phyloP scores from a whole-genome alignment of 2,888 invertebrate genomes.

The Drosophila recens region DNA sequence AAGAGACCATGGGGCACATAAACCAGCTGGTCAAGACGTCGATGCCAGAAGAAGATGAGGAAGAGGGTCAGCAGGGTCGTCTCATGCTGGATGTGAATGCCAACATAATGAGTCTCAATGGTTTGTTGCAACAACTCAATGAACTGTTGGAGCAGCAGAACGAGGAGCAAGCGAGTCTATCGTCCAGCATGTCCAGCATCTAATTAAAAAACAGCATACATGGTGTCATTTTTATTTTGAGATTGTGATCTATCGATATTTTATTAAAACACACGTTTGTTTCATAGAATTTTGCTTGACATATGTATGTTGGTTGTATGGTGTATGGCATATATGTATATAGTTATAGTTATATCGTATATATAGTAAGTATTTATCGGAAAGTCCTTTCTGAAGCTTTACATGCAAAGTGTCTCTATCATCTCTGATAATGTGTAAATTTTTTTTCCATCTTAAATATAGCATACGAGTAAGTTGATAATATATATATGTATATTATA shows the following conservation, averaged over 20 bases:
- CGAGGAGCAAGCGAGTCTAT: slow-evolving; percentile 1
- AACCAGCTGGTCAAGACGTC: slow-evolving; percentile 21
- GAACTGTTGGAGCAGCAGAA: slow-evolving; percentile 46
- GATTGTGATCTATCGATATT: slow-evolving; percentile 62
- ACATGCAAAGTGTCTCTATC: slow-evolving; percentile 42
- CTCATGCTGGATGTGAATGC: slow-evolving; percentile 4
- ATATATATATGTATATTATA: slow-evolving; percentile 28
- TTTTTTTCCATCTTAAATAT: slow-evolving; percentile 57
- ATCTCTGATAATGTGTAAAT: slow-evolving; percentile 30
- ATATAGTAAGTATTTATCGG: slow-evolving; percentile 21
- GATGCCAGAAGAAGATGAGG: background rate
- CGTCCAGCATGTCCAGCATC: background rate
- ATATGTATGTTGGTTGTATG: slow-evolving; percentile 32
- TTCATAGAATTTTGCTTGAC: slow-evolving; percentile 69
- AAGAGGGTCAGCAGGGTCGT: too few species aligned
- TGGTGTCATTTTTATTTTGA: slow-evolving; percentile 38
- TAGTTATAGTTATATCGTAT: slow-evolving; percentile 15
- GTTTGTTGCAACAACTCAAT: slow-evolving; percentile 38
- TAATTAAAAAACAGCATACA: background rate
- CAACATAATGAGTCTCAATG: slow-evolving; percentile 35
- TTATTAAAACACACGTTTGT: slow-evolving; percentile 70
- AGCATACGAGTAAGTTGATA: slow-evolving; percentile 65
- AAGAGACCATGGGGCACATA: slow-evolving; percentile 43
- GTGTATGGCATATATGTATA: slow-evolving; percentile 23
- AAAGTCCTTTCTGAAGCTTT: slow-evolving; percentile 50